phyloP scores from a whole-genome alignment of 2,113 vertebrate genomes.

The Tragelaphus strepsiceros region DNA sequence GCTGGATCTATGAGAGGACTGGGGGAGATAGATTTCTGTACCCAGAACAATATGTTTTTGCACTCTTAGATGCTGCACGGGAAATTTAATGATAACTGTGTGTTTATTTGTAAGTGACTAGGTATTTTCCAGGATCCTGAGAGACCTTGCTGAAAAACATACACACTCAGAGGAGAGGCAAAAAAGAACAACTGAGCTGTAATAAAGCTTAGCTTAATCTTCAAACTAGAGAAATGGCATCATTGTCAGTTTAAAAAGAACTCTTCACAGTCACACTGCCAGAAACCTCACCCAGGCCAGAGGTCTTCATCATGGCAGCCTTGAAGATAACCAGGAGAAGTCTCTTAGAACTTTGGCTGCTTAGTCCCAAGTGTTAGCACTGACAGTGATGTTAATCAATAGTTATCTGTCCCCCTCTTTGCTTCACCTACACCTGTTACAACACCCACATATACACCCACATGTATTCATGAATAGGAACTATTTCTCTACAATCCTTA shows the following conservation, averaged over 20 bases:
- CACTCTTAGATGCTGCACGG: neutral
- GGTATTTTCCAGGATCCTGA: neutral
- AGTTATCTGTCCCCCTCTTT: neutral
- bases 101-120: neutral
- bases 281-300: neutral
- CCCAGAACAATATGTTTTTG: neutral
- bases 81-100: neutral
- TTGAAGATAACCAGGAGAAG: neutral
- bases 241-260: neutral
- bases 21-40: neutral
- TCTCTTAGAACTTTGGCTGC: neutral
- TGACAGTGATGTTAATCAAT: neutral
- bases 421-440: neutral
- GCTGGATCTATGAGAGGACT: neutral
- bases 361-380: neutral
- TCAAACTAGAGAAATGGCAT: neutral
- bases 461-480: accelerated
- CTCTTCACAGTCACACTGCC: neutral
- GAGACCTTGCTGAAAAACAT: neutral
- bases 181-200: neutral
- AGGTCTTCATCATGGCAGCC: neutral
- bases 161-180: neutral
- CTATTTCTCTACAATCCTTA: neutral
- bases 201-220: neutral
- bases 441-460: neutral